phyloP scores from a whole-genome alignment of 1,140 invertebrate species.

The Drosophila sturtevanti region DNA sequence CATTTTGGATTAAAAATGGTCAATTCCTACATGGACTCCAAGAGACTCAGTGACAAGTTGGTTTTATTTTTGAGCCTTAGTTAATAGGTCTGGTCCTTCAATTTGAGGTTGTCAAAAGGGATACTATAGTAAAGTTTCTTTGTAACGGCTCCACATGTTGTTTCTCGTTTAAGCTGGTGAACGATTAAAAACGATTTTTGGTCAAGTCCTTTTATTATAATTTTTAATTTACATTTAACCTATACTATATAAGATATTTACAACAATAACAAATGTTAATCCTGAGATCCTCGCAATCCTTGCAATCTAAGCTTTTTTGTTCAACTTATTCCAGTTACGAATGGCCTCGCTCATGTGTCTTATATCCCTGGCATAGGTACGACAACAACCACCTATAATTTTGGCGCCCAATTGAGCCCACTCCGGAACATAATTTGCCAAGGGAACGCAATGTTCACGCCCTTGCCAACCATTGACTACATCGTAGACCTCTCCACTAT shows the following conservation, averaged over 20 bases:
- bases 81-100: no score
- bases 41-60: no score
- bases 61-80: no score
- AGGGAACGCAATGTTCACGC: conserved; percentile 83
- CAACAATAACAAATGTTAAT: conserved; percentile 41
- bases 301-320: conserved; percentile 46
- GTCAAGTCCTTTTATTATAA: conserved; percentile 30
- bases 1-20: no score
- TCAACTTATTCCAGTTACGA: conserved; percentile 50
- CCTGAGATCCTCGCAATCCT: conserved; percentile 26
- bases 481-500: conserved; percentile 87
- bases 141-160: no score
- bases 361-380: conserved; percentile 87
- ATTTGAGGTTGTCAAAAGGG: no score
- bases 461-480: conserved; percentile 85
- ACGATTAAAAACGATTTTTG: neutral
- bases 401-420: conserved; percentile 89
- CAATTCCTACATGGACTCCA: no score
- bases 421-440: conserved; percentile 86
- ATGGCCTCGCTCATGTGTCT: conserved; percentile 83
- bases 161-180: no score
- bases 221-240: neutral
- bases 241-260: conserved; percentile 31
- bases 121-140: no score
- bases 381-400: conserved; percentile 92